Evolutionary conservation across 2,113 vertebrate species (phyloP).

Genomic region (Pelecanoides urinatrix): DNA sequence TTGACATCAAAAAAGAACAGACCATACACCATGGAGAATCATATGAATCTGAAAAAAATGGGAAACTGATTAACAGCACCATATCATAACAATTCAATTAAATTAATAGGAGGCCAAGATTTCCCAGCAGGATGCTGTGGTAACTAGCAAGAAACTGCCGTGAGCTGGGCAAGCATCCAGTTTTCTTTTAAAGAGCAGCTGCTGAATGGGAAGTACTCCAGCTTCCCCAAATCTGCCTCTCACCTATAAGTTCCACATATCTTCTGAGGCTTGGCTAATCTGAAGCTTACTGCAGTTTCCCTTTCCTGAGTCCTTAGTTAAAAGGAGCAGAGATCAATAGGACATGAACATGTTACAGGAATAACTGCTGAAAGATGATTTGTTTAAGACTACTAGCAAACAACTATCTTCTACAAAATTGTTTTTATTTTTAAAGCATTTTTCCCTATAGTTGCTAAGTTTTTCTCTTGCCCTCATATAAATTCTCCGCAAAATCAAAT

Average conservation of each 20-base stretch:
- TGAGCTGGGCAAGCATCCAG: neutral
- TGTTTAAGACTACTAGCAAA: neutral
- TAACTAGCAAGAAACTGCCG: neutral
- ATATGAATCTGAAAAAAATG: neutral
- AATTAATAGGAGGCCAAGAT: neutral
- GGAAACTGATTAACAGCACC: neutral
- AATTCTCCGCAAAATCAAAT: neutral
- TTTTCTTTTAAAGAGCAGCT: neutral
- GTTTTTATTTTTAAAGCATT: neutral
- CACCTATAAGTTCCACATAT: neutral
- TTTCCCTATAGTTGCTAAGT: neutral
- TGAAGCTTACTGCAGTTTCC: neutral
- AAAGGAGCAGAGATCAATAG: neutral
- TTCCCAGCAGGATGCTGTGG: slow-evolving; percentile 21
- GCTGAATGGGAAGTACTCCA: neutral
- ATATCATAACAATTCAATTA: neutral
- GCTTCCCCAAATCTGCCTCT: neutral
- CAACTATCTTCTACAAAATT: neutral
- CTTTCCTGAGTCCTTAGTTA: neutral
- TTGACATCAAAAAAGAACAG: neutral
- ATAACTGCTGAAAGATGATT: neutral
- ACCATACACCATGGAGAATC: neutral
- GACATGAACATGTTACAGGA: neutral
- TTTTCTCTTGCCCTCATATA: neutral
- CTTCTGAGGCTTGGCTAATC: neutral